Base-by-base conservation (phyloP, 2,888 invertebrate genomes). In the Meloe dianella region DNA sequence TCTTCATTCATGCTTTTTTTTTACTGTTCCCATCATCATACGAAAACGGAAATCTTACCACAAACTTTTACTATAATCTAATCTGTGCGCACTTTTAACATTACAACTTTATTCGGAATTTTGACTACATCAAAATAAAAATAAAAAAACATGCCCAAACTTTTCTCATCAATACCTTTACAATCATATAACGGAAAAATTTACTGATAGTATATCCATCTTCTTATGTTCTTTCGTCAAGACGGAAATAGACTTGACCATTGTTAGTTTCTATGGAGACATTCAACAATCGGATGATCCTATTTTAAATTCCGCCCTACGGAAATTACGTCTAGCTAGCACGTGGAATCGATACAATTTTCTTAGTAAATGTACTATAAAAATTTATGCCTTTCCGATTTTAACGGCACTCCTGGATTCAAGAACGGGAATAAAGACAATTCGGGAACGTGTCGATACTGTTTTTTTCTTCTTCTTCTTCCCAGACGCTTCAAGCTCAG, bases 311-410 rank as follows among this genome's bases (percentile, higher is more conserved):
- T 75, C 71, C 70, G 72, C 72, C 75, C 71, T 71, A 72, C 70
- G 74, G 75, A 77, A 79, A 79, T 79, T 79, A 76, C 79, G 77
- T 72, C 72, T 69, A 73, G 71, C 54, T 54, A 71, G 71, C 71
- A 74, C 70, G 67, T 73, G 71, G 74, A 76, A 78, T 78, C 78
- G 77, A 73, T 74, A 78, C 79, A 78, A 79, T 80, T 79, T 80
- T 78, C 80, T 79, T 77, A 77, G 77, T 75, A 78, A 80, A 79
- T 78, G 79, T 73, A 70, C 78, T 73, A 78, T 80, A 79, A 80
- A 79, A 80, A 78, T 78, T 77, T 78, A 80, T 74, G 74, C 73
- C 69, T 80, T 79, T 78, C 77, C 79, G 78, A 78, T 78, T 78
- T 76, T 76, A 77, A 77, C 73, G 74, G 71, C 70, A 54, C 61